Conservation (phyloP, 2,797 vertebrate genomes). For the Sebastes trivittatus region DNA sequence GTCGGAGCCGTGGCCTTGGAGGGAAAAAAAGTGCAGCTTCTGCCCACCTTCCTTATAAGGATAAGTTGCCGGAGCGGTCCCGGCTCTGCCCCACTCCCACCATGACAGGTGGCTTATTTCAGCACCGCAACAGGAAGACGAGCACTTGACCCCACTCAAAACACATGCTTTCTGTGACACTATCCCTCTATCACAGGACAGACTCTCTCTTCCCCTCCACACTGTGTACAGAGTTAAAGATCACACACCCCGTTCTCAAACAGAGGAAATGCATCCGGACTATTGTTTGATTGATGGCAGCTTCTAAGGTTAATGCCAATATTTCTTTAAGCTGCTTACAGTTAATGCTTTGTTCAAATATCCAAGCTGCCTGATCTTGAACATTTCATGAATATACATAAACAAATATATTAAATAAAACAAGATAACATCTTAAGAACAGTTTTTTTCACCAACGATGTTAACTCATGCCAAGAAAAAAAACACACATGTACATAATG, state of each 20-base stretch:
- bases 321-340: background rate
- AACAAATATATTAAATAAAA: background rate
- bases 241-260: conserved; percentile 38
- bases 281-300: background rate
- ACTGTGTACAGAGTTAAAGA: conserved; percentile 1
- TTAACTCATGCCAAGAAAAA: background rate
- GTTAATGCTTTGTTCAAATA: background rate
- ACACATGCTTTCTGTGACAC: background rate
- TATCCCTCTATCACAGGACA: background rate
- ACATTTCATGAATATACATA: background rate
- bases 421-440: background rate
- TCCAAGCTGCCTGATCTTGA: background rate
- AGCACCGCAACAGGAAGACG: conserved; percentile 45
- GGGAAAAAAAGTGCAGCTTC: conserved; percentile 43
- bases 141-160: conserved; percentile 43
- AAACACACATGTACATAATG: background rate
- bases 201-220: background rate
- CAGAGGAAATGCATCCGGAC: conserved; percentile 48
- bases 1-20: conserved; percentile 37
- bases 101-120: conserved; percentile 75
- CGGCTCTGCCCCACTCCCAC: conserved; percentile 32
- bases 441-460: background rate
- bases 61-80: conserved; percentile 47
- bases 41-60: conserved; percentile 76
- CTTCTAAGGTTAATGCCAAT: background rate